A percentile compares a stretch with the other conserved stretches of the same genome.
Conservation (phyloP, 2,113 vertebrate genomes). For the Lichenostomus cassidix region DNA sequence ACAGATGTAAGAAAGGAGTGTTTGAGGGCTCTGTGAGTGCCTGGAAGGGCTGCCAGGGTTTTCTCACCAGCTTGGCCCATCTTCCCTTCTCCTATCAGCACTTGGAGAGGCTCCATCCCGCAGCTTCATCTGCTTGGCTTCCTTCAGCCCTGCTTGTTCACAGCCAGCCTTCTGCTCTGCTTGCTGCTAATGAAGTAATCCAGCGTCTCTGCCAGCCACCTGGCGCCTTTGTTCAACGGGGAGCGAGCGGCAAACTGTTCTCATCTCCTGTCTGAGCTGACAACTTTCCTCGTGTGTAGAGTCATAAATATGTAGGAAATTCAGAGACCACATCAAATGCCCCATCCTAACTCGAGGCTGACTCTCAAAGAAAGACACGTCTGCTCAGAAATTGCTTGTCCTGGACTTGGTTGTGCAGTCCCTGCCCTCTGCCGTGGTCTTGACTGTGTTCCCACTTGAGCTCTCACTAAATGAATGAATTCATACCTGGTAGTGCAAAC, state of each 20-base stretch:
- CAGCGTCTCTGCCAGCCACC: conserved; percentile 39
- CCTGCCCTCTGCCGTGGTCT: fast-evolving
- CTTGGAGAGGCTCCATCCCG: conserved; percentile 30
- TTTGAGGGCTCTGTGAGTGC: neutral
- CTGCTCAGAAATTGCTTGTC: neutral
- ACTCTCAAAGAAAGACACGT: fast-evolving
- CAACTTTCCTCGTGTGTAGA: neutral
- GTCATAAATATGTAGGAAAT: conserved; percentile 13
- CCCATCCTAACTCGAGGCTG: neutral
- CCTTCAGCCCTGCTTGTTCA: neutral
- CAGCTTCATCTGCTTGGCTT: conserved; percentile 45
- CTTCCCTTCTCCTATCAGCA: conserved; percentile 17
- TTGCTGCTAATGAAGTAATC: neutral
- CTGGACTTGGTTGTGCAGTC: no score
- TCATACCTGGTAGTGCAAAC: neutral
- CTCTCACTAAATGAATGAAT: neutral
- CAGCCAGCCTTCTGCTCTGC: conserved; percentile 57
- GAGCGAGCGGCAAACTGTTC: conserved; percentile 12
- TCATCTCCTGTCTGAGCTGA: neutral
- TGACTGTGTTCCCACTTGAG: neutral
- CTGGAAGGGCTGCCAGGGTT: neutral
- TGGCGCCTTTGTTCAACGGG: conserved; percentile 11
- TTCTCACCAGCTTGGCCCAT: neutral
- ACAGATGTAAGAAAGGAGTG: neutral
- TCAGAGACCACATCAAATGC: neutral